phyloP scores from a whole-genome alignment of 2,888 invertebrate genomes.

The Euplexia lucipara region DNA sequence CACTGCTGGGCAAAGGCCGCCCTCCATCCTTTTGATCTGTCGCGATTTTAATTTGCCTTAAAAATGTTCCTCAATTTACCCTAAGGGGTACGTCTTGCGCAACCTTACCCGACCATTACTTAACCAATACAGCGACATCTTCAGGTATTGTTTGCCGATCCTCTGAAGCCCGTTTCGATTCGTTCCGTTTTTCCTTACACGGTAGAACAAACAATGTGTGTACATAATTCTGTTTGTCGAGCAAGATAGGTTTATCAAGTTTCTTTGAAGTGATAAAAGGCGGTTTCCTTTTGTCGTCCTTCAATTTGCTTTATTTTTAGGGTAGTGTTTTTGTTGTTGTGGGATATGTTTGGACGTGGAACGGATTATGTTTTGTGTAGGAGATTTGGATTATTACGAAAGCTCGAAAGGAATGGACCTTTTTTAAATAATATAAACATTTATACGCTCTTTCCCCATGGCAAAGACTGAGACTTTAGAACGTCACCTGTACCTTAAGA shows the following conservation, averaged over 20 bases:
- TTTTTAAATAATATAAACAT: too few species aligned
- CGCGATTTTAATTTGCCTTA: too few species aligned
- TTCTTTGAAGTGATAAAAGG: constrained; percentile 66
- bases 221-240: constrained; percentile 69
- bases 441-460: too few species aligned
- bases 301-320: constrained; percentile 53
- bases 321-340: constrained; percentile 35
- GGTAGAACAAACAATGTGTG: constrained; percentile 61
- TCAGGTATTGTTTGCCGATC: constrained; percentile 38
- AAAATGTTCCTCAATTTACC: background rate
- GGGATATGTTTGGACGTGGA: background rate
- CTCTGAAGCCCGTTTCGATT: constrained; percentile 30
- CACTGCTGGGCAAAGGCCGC: too few species aligned
- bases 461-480: too few species aligned
- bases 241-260: constrained; percentile 68
- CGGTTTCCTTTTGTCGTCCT: constrained; percentile 49
- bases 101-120: background rate
- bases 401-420: background rate
- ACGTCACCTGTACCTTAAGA: too few species aligned
- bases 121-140: constrained; percentile 19
- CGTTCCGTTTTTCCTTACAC: constrained; percentile 54
- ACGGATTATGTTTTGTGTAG: constrained; percentile 11
- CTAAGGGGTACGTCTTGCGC: background rate
- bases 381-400: background rate
- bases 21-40: too few species aligned